These are phyloP conservation scores for Leptogaster cylindrica DNA, from an alignment of 2,888 invertebrate genomes.

Conservation along the genomic window DNA sequence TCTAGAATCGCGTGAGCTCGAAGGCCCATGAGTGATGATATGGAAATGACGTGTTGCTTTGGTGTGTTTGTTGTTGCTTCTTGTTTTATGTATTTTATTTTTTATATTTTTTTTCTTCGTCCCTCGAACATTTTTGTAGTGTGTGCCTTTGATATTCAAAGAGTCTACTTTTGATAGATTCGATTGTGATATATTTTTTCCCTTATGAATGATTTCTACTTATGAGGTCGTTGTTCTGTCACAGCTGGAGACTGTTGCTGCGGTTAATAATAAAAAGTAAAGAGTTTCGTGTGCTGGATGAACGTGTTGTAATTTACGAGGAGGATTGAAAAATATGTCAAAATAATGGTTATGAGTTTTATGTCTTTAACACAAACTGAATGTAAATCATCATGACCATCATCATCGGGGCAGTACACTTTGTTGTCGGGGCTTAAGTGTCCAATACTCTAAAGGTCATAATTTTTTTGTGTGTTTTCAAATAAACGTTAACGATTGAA, in stretches of 20 bases:
- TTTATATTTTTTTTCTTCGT: too few species aligned
- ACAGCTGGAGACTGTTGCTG: background rate
- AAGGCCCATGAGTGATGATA: background rate
- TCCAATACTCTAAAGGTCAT: too few species aligned
- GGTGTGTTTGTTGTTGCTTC: background rate
- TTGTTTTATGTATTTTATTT: background rate
- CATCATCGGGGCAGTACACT: too few species aligned
- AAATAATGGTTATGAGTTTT: too few species aligned
- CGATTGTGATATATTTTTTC: background rate
- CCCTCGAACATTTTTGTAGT: too few species aligned
- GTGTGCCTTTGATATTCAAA: too few species aligned
- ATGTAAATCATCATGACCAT: too few species aligned
- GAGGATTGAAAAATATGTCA: background rate
- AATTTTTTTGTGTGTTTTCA: too few species aligned
- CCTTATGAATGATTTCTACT: background rate
- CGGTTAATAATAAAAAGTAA: too few species aligned
- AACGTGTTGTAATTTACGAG: background rate
- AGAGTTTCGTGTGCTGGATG: background rate
- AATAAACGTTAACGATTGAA: too few species aligned
- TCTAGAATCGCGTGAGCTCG: background rate
- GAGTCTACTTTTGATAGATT: background rate
- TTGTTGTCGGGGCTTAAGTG: too few species aligned
- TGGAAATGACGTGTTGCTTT: background rate
- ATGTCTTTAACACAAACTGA: too few species aligned
- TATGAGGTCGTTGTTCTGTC: conserved; percentile 3